A percentile compares a stretch with the other conserved stretches of the same genome.
Conservation (phyloP, 2,888 invertebrate species). For the Mallateleia sp. region DNA sequence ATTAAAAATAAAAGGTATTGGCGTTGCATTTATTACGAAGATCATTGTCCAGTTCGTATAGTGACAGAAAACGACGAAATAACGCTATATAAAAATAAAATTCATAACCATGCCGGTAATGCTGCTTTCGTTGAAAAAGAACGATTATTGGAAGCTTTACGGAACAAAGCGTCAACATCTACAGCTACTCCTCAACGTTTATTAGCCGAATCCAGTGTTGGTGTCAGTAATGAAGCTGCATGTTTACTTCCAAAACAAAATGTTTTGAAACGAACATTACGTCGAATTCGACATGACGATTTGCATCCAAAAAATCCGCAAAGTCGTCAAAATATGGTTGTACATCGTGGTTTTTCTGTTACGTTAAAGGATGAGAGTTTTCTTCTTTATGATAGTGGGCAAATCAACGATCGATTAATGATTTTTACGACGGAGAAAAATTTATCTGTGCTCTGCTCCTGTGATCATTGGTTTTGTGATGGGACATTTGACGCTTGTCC, state of each 20-base stretch:
- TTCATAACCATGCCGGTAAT: conserved; percentile 24
- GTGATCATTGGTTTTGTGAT: conserved; percentile 21
- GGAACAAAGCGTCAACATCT: background rate
- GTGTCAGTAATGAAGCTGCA: no score
- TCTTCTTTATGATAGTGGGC: conserved; percentile 9
- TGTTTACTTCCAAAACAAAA: no score
- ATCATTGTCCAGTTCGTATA: conserved; percentile 14
- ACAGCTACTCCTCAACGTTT: no score
- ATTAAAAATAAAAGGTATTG: conserved; percentile 15
- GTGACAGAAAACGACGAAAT: conserved; percentile 2
- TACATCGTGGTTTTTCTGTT: background rate
- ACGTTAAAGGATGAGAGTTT: background rate
- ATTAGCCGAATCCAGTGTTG: no score
- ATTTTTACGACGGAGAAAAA: background rate
- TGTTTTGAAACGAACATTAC: no score
- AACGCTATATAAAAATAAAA: background rate
- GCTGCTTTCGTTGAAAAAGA: conserved; percentile 17
- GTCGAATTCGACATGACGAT: no score
- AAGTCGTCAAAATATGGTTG: background rate
- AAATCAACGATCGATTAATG: background rate
- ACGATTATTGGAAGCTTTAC: background rate
- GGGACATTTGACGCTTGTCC: conserved; percentile 39
- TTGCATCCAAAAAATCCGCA: conserved; percentile 12
- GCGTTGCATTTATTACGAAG: conserved; percentile 3
- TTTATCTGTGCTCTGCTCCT: background rate